Percentiles rank a stretch among this genome's conserved stretches.
phyloP scores from a whole-genome alignment of 2,797 vertebrate species.

The Typhlichthys subterraneus region DNA sequence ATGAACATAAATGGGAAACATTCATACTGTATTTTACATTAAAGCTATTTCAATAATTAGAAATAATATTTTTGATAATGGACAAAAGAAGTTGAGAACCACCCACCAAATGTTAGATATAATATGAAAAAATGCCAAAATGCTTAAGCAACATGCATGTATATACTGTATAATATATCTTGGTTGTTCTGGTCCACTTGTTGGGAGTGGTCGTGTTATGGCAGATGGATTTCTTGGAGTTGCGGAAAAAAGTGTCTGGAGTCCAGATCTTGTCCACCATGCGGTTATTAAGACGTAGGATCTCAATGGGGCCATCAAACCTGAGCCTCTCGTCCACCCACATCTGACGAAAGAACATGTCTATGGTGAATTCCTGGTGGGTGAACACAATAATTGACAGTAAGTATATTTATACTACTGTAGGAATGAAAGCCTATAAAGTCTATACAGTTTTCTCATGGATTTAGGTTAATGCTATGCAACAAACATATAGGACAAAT shows the following conservation, averaged over 20 bases:
- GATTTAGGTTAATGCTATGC: too few species aligned
- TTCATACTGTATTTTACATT: too few species aligned
- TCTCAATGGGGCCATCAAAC: constrained; percentile 79
- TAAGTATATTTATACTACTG: constrained; percentile 2
- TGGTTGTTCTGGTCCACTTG: constrained; percentile 48
- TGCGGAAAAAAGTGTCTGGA: constrained; percentile 82
- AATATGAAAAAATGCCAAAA: too few species aligned
- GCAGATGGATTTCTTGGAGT: constrained; percentile 78
- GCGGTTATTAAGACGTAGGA: constrained; percentile 80
- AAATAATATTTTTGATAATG: too few species aligned
- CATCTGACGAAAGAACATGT: constrained; percentile 86
- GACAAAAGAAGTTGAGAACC: too few species aligned
- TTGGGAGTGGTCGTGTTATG: constrained; percentile 85
- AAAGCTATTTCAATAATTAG: too few species aligned
- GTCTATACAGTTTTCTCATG: background rate
- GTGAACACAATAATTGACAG: background rate
- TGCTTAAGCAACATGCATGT: too few species aligned
- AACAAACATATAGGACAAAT: too few species aligned
- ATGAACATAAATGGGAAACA: too few species aligned
- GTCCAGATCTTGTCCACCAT: constrained; percentile 86
- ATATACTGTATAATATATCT: too few species aligned
- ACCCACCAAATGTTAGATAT: too few species aligned
- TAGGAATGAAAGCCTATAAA: background rate
- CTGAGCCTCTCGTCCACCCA: constrained; percentile 82
- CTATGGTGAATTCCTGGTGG: constrained; percentile 76